Base-by-base conservation (phyloP, 2,113 vertebrate species). In the Urocitellus parryii region DNA sequence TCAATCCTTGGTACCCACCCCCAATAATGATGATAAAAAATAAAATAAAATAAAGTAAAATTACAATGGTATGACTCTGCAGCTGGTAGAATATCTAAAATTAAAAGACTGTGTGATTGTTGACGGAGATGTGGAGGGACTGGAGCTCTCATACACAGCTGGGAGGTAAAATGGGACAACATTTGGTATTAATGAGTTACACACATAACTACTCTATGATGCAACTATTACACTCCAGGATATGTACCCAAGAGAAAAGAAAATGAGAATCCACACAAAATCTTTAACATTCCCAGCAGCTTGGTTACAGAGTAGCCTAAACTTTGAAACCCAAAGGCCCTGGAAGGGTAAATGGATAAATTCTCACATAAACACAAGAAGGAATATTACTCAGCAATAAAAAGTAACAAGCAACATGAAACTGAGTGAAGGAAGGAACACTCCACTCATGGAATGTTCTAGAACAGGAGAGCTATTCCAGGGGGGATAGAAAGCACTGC, bases 401-500 rank as follows among this genome's bases (percentile, higher is more conserved):
- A 88, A 63, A 94, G 48, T 4, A 45, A 48, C 2, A 13, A 13
- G 79, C 78, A 82, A 34, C 51, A 51, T 48, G 11, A 34, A 58
- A 8, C 42, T 0, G 17, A 74, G 53, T 9, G 18, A 29, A 63
- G 83, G 72, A 77, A 84, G 45, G 45, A 45, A 16, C 0, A 2
- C 7, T n/a, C 16, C 84, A 27, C 13, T 56, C 32, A 14, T 13
- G 82, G 87, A 2, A 78, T 17, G 81, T 34, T 91, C 45, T 63
- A 70, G 96, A 94, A 92, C 29, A 78, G 61, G 63, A 87, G 74
- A 88, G 67, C 58, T 56, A 24, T 34, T 18, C 68, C 25, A 14
- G 1, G 12, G 12, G 20, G n/a, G 74, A 72, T 0, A 24, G 42
- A 77, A 73, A 63, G 32, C 45, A 77, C 0, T n/a, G 74, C 8